Evolutionary conservation across 1,140 invertebrate species (phyloP), one percentile per base, ranked within the genome.

Genomic region (Tetramorium alpestre): DNA sequence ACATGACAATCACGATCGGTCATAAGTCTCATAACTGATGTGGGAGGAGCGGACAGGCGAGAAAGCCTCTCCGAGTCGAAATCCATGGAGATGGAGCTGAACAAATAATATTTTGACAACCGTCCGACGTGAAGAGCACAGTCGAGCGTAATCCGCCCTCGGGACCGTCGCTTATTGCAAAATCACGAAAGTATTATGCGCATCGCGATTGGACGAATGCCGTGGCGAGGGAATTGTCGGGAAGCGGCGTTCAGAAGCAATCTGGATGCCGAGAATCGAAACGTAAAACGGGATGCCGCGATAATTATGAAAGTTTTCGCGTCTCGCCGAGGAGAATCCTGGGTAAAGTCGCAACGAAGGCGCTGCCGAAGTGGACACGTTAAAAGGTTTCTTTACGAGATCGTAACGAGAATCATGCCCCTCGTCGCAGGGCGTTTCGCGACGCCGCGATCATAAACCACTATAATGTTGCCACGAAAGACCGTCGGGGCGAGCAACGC

Each of bases 1-100:
- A 95, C 93, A 94, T 94, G 94, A 94, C 94, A 94, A 94, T 95
- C 94, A 93, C 90, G 75, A 92, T 33, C 89, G 85, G 70, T 87
- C 88, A 89, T 90, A 92, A 93, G 77, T 90, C 88, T 92, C 90
- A 91, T 92, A 91, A 92, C 88, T 80, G 87, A 90, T 81, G 92
- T 87, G 90, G 93, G 92, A 91, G 92, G 91, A 92, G 87, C 67
- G 76, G 78, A 75, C 86, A 60, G 75, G 78, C 88, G 89, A 85
- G 78, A 87, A 82, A 85, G 80, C 69, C 22, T 80, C 44, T 56
- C 13, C 67, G 80, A 73, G 58, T 60, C 72, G 56, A 38, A 38
- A 44, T 70, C 70, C 44, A 85, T 65, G 73, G 58, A 75, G 80
- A 85, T 65, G 73, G 58, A 75, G 80, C 92, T 91, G 90, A 85